Base-by-base conservation (phyloP, 53 echinoderm and acorn worm species). In the Paelopatides confundens region DNA sequence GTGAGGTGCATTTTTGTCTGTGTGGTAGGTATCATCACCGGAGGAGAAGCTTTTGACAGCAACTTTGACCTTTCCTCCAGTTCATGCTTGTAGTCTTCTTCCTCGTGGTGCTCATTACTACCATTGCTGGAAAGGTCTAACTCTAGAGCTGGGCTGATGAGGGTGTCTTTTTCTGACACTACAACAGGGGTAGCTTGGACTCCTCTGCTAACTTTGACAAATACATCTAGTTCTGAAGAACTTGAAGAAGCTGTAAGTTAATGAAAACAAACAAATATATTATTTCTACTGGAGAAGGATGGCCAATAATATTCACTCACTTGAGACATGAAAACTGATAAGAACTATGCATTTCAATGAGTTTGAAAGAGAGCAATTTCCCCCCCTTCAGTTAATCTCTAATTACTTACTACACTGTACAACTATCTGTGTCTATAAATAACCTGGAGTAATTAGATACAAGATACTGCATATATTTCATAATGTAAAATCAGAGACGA, bases 1-100 rank as follows among this genome's bases (percentile, higher is more conserved):
- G 47, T 79, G 52, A 79, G 53, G 51, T 79, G 79, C 79, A 79
- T 79, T 47, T 30, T 79, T 46, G 79, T 79, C 79, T 79, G 79
- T 43, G 79, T 79, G 34, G 79, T 79, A 12, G 54, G 79, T 30
- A 79, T 79, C 52, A 31, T 27, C 31, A 53, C 27, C 29, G 31
- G 49, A n/a, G n/a, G n/a, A 3, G 79, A 79, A 3, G 49, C 79
- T 11, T 28, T 33, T 30, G 79, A 18, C 33, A 31, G 31, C 3
- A 31, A 67, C 12, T 14, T 3, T 15, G 68, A 34, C 33, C 32
- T 13, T 35, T 34, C 68, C 8, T 27, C 29, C 30, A 67, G 30
- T 35, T 67, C 68, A 67, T 35, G 68, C 32, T 31, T 27, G 35
- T 67, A 67, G 31, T 30, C 18, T 5, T 35, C 68, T 15, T 12